Evolutionary conservation across 2,113 vertebrate species (phyloP).

Genomic region (Leptodactylus fuscus): DNA sequence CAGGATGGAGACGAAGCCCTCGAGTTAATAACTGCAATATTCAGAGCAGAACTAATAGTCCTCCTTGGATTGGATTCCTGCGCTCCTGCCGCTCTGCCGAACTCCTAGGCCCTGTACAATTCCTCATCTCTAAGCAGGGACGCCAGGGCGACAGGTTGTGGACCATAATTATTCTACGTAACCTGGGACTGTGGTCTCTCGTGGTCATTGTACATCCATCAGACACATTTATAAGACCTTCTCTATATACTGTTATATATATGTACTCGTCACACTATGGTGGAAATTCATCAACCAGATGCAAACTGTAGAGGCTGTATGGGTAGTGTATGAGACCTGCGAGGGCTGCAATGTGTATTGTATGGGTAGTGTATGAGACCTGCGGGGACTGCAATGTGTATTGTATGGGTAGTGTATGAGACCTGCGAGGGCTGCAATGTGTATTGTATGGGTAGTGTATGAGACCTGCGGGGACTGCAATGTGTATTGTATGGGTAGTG

Average conservation of each 20-base stretch:
- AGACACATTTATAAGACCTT: too few relatives aligned
- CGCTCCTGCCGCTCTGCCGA: conserved; percentile 34
- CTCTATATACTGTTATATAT: too few relatives aligned
- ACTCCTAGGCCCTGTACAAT: conserved; percentile 21
- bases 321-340: not conserved
- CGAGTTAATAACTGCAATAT: conserved; percentile 57
- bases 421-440: too few relatives aligned
- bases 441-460: too few relatives aligned
- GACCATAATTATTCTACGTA: conserved; percentile 59
- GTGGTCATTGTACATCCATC: too few relatives aligned
- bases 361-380: too few relatives aligned
- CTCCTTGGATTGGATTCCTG: conserved; percentile 48
- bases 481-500: too few relatives aligned
- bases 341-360: too few relatives aligned
- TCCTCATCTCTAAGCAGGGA: conserved; percentile 37
- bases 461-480: too few relatives aligned
- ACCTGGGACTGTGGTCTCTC: not conserved
- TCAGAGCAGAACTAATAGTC: conserved; percentile 65
- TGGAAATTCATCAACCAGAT: not conserved
- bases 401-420: too few relatives aligned
- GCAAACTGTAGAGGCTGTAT: not conserved
- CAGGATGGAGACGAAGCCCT: conserved; percentile 38
- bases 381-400: too few relatives aligned
- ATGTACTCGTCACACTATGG: too few relatives aligned
- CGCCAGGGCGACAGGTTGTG: conserved; percentile 57